Base-by-base conservation (phyloP, 2,888 invertebrate species). In the Chymomyza procnemis region DNA sequence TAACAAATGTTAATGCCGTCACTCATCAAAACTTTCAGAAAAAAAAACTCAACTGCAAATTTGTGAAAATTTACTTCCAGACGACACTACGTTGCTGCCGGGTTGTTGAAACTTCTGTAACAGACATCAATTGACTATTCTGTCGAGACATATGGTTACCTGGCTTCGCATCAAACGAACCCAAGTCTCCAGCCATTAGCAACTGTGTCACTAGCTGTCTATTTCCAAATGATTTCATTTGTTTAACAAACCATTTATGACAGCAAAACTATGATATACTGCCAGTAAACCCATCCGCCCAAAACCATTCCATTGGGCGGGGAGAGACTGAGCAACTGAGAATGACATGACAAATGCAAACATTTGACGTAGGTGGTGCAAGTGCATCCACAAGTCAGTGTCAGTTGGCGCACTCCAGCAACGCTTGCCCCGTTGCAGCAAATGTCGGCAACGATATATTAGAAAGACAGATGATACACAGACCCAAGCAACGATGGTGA, bases 181-280 rank as follows among this genome's bases (percentile, higher is more conserved):
- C 18, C 9, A n/a, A 19, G 16, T 5, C 50, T 18, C 50, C 16
- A 19, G 8, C 56, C 55, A 55, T 55, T 55, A 55, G 55, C 19
- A 55, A 55, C 22, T 14, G 19, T 54, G 60, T 56, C 50, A 21
- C 61, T 47, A 21, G 26, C 12, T 64, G 16, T 21, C 58, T 9
- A 58, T n/a, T 30, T n/a, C 16, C 56, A 72, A 78, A 75, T 74
- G 76, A 78, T 78, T 80, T 76, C 80, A 75, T 76, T 76, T 80
- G 79, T 75, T 61, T 62, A 57, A 69, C 71, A 83, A 78, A 78
- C 86, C 85, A 88, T 88, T 89, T 89, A 86, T 88, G 88, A 88
- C 88, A 87, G 83, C 79, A 81, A 79, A 79, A 79, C 76, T 79
- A 85, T 80, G 48, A 67, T 72, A 72, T 69, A 69, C 72, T 58